Percentiles rank a stretch among this genome's conserved stretches.
These are phyloP conservation scores for Notarius lentiginosus DNA, from an alignment of 2,113 vertebrate species.

Conservation along the genomic window DNA sequence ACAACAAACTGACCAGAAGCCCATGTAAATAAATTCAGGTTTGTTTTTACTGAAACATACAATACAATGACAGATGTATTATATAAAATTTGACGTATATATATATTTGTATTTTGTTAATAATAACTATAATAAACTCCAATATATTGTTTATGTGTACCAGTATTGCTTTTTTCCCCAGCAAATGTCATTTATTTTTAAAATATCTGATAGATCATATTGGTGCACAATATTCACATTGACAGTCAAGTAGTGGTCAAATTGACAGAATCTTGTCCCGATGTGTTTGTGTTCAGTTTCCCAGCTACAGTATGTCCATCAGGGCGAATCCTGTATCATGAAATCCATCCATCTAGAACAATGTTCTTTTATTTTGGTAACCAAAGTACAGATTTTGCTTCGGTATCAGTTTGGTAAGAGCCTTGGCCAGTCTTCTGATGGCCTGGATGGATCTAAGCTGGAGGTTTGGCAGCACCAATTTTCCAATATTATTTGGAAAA, in stretches of 20 bases:
- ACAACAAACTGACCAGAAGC: not conserved
- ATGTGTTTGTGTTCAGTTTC: not conserved
- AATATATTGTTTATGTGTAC: conserved; percentile 45
- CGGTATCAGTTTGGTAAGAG: not conserved
- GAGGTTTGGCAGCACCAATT: not conserved
- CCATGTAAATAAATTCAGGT: not conserved
- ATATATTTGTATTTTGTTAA: conserved; percentile 57
- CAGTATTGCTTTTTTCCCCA: conserved; percentile 58
- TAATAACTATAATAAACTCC: conserved; percentile 47
- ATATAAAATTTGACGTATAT: conserved; percentile 59
- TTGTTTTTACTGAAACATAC: conserved; percentile 7
- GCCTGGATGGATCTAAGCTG: not conserved
- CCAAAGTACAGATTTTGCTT: not conserved
- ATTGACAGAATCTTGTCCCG: not conserved
- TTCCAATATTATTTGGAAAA: not conserved
- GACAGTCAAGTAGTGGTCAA: not conserved
- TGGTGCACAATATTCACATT: conserved; percentile 14
- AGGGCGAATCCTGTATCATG: not conserved
- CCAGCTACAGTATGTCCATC: not conserved
- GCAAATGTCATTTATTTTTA: conserved; percentile 38
- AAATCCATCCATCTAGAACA: not conserved
- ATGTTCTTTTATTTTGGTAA: not conserved
- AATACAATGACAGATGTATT: conserved; percentile 67
- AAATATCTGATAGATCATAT: conserved; percentile 20
- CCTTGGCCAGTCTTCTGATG: not conserved